Percentiles rank a stretch among this genome's conserved stretches.
Conservation (phyloP, 2,797 vertebrate genomes). For the Phrynocephalus guinanensis region DNA sequence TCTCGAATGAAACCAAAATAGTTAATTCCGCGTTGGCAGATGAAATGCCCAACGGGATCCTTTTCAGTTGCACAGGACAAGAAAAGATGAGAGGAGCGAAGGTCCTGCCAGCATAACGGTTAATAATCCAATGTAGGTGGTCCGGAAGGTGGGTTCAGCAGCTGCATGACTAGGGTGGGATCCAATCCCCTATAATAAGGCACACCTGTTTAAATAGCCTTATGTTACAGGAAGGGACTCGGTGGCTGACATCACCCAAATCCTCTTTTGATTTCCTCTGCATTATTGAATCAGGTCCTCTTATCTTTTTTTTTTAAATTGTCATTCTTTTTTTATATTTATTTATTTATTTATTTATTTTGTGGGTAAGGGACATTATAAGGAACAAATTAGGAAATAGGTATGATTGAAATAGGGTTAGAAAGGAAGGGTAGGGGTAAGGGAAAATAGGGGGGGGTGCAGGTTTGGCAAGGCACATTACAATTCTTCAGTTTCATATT, state of each 20-base stretch:
- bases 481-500: too few relatives aligned
- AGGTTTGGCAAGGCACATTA: too few relatives aligned
- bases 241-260: not conserved
- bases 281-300: not conserved
- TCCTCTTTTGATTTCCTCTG: not conserved
- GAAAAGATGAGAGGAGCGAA: not conserved
- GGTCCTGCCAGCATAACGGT: not conserved
- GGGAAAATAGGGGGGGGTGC: too few relatives aligned
- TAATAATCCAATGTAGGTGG: not conserved
- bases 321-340: too few relatives aligned
- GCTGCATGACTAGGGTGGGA: not conserved
- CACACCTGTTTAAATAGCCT: not conserved
- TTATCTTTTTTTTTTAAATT: too few relatives aligned
- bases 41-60: not conserved
- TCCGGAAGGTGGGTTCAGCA: not conserved
- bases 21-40: not conserved
- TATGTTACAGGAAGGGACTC: not conserved
- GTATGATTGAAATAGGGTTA: too few relatives aligned
- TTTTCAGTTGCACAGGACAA: not conserved
- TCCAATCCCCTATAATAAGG: not conserved
- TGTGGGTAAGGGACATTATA: too few relatives aligned
- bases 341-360: too few relatives aligned
- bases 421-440: too few relatives aligned
- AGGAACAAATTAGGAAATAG: too few relatives aligned
- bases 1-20: not conserved